Evolutionary conservation across 2,888 invertebrate genomes (phyloP), one percentile per base, ranked within the genome.

Genomic region (Chamaedrilus cognettii): DNA sequence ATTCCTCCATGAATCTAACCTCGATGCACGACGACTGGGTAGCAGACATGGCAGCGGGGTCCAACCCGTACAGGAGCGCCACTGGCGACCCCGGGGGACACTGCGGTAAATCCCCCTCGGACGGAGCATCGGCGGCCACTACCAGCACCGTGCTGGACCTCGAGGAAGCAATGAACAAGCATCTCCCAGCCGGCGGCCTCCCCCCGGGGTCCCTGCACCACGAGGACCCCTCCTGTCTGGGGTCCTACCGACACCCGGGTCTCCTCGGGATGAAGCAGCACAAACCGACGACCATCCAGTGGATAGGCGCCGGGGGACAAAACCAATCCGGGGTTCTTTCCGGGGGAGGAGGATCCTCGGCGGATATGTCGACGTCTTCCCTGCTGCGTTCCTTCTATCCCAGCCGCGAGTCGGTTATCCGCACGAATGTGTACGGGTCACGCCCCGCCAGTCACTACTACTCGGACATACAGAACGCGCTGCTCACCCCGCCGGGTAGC

Each of bases 121-220:
- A 55, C 19, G 31, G 56, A 19, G 52, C 55, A 23, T 51, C 65
- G 23, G 51, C 68, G 26, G n/a, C n/a, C n/a, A n/a, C n/a, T n/a
- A n/a, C n/a, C n/a, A 70, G 67, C 69, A 91, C 93, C 1, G 94
- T 94, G 0, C 93, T 94, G 84, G 95, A 96, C 78, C 86, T 96
- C 75, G 96, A 96, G 83, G 94, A 95, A 79, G 96, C 94, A 57
- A 96, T 96, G 96, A 95, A 96, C 28, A 95, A 95, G 80, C 96
- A 96, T 85, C 86, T 96, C 67, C 85, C 85, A 42, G 75, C 75
- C 42, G 51, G 51, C n/a, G 11, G 15, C 7, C 42, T 42, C 42
- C 15, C 15, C 26, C 11, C 15, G 26, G 28, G 42, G 11, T 35
- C 35, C 49, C n/a, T n/a, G n/a, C n/a, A n/a, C n/a, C 30, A 58